phyloP scores from a whole-genome alignment of 2,888 invertebrate genomes.

The Euzophera pinguis region DNA sequence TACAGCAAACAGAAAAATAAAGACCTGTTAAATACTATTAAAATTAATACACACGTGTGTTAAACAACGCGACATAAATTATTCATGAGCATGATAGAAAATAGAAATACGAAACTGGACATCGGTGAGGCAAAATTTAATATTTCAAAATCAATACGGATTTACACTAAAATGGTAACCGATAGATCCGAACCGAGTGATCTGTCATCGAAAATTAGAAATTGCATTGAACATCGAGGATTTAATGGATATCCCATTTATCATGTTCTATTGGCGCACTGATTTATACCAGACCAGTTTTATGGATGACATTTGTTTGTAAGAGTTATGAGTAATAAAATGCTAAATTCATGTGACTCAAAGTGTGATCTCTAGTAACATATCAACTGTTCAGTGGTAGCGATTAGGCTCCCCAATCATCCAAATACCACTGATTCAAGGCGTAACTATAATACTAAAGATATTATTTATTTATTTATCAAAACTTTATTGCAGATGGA shows the following conservation, averaged over 20 bases:
- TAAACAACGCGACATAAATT: no score
- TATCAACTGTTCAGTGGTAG: background rate
- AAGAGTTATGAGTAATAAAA: conserved; percentile 5
- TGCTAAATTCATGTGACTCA: background rate
- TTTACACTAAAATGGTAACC: background rate
- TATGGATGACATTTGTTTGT: conserved; percentile 8
- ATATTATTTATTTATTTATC: no score
- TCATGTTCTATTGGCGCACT: conserved; percentile 9
- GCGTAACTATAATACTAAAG: no score
- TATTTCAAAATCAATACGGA: background rate
- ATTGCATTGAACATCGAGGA: background rate
- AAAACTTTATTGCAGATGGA: no score
- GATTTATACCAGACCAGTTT: conserved; percentile 3
- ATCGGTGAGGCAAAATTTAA: conserved; percentile 1
- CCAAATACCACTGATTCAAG: no score
- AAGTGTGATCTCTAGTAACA: background rate
- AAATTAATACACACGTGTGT: no score
- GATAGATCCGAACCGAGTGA: no score
- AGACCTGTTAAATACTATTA: no score
- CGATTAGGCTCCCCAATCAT: no score
- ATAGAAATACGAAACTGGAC: background rate
- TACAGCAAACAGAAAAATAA: no score
- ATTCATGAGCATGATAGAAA: no score
- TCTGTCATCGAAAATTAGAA: conserved; percentile 8
- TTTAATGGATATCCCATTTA: conserved; percentile 2